Evolutionary conservation across 1,140 invertebrate genomes (phyloP).

Genomic region (Bacillus rossius): DNA sequence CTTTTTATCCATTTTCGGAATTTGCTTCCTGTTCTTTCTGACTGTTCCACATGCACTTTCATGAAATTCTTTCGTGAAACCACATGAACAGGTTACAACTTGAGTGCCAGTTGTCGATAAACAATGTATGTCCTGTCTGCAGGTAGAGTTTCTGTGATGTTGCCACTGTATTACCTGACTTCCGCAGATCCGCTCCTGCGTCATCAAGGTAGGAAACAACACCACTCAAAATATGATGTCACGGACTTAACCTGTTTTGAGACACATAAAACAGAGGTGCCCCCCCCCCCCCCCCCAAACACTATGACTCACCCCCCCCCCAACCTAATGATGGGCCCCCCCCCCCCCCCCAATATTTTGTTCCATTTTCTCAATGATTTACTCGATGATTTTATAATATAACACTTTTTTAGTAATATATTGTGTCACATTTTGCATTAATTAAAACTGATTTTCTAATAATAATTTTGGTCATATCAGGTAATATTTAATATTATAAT

Average conservation of each 20-base stretch:
- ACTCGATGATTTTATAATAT: too few species aligned
- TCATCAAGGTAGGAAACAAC: conserved; percentile 14
- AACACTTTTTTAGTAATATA: too few species aligned
- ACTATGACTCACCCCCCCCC: too few species aligned
- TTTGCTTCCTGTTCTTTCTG: conserved; percentile 27
- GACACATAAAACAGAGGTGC: conserved; percentile 27
- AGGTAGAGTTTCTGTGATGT: conserved; percentile 29
- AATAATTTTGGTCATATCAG: too few species aligned
- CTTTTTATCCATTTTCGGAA: conserved; percentile 30
- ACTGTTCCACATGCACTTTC: conserved; percentile 32
- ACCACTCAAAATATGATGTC: conserved; percentile 31
- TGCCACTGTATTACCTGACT: conserved; percentile 33
- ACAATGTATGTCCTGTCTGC: conserved; percentile 32
- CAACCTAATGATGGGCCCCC: too few species aligned
- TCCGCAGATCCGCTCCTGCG: conserved; percentile 22
- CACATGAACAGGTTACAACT: conserved; percentile 30
- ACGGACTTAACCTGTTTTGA: conserved; percentile 27
- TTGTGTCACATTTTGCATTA: too few species aligned
- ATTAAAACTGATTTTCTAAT: too few species aligned
- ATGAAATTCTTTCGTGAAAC: conserved; percentile 28
- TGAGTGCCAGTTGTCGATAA: conserved; percentile 39
- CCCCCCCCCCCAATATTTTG: too few species aligned
- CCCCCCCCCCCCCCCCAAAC: too few species aligned
- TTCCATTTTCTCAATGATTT: too few species aligned
- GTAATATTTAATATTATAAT: too few species aligned